Percentiles rank a stretch among this genome's conserved stretches.
Evolutionary conservation across 2,113 vertebrate species (phyloP).

Genomic region (Erpornis zantholeuca): DNA sequence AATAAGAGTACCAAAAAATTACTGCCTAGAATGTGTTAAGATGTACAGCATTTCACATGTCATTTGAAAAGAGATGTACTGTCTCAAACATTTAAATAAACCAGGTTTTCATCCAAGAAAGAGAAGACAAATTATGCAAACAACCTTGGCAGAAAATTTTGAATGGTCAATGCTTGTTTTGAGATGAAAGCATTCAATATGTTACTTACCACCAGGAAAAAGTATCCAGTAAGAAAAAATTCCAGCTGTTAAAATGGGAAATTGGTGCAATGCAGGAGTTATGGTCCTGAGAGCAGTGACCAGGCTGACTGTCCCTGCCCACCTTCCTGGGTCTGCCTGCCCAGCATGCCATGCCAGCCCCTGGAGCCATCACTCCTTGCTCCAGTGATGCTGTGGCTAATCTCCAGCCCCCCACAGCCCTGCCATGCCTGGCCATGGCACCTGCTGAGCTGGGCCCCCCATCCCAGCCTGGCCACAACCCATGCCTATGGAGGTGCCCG

Average conservation of each 20-base stretch:
- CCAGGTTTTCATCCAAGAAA: background rate
- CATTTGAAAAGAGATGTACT: background rate
- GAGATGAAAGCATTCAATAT: background rate
- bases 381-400: background rate
- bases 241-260: background rate
- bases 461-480: background rate
- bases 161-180: background rate
- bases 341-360: background rate
- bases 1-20: background rate
- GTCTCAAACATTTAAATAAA: background rate
- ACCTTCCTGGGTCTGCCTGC: background rate
- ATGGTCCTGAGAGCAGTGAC: background rate
- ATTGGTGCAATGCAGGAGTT: background rate
- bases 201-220: background rate
- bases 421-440: rapidly evolving
- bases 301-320: background rate
- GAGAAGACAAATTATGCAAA: background rate
- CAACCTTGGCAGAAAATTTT: background rate
- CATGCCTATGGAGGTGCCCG: rapidly evolving
- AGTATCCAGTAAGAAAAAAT: background rate
- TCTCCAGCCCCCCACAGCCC: background rate
- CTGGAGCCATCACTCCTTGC: background rate
- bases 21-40: background rate
- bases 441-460: no score
- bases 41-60: background rate